Evolutionary conservation across 2,888 invertebrate genomes (phyloP).

Genomic region (Drosophila subquinaria): DNA sequence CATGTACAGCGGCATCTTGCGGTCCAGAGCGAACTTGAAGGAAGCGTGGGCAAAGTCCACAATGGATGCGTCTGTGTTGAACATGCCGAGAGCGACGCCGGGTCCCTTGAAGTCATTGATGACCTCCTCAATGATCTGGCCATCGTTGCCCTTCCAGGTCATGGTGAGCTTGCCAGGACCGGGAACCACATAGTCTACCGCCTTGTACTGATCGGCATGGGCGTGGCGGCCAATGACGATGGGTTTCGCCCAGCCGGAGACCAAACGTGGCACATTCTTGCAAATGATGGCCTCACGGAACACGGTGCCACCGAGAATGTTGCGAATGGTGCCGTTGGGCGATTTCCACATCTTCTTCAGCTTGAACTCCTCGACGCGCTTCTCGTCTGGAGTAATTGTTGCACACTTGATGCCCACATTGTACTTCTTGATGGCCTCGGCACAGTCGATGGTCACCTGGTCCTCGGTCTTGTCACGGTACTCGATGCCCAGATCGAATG

Average conservation of each 20-base stretch:
- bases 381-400: slow-evolving; percentile 99
- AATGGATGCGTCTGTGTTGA: slow-evolving; percentile 98
- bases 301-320: slow-evolving; percentile 91
- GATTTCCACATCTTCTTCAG: slow-evolving; percentile 96
- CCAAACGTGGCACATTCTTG: slow-evolving; percentile 97
- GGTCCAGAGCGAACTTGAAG: slow-evolving; percentile 94
- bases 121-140: slow-evolving; percentile 88
- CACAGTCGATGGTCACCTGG: slow-evolving; percentile 98
- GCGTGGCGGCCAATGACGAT: slow-evolving; percentile 99
- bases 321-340: slow-evolving; percentile 95
- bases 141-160: slow-evolving; percentile 88
- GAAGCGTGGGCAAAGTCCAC: slow-evolving; percentile 97
- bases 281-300: slow-evolving; percentile 95
- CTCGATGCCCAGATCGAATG: slow-evolving; percentile 97
- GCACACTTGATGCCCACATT: slow-evolving; percentile 99
- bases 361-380: slow-evolving; percentile 95
- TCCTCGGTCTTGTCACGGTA: slow-evolving; percentile 97
- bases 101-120: slow-evolving; percentile 94
- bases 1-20: slow-evolving; percentile 95
- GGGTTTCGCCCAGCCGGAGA: slow-evolving; percentile 97
- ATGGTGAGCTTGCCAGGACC: slow-evolving; percentile 95
- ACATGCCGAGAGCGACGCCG: slow-evolving; percentile 98
- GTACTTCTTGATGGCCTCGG: slow-evolving; percentile 97
- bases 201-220: slow-evolving; percentile 98
- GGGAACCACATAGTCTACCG: slow-evolving; percentile 98